Conservation (phyloP, 2,113 vertebrate genomes). For the Xenopus tropicalis region DNA sequence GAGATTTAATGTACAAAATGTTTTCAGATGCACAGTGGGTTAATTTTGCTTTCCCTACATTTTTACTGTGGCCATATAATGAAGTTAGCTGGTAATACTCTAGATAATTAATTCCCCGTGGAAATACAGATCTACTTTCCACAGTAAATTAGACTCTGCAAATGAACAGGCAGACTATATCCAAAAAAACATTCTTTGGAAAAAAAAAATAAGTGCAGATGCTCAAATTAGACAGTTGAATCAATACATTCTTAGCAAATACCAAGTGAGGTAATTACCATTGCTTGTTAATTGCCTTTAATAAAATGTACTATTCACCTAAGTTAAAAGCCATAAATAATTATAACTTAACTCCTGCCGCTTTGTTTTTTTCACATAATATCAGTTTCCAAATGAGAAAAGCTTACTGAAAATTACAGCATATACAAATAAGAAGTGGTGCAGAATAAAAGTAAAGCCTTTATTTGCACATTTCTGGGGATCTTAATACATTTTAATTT, state of each 20-base stretch:
- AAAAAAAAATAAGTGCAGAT: slow-evolving; percentile 49
- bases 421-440: background rate
- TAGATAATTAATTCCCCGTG: slow-evolving; percentile 20
- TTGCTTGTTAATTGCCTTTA: slow-evolving; percentile 51
- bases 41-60: no score
- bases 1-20: no score
- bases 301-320: slow-evolving; percentile 40
- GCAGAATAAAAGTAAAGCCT: background rate
- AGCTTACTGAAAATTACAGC: background rate
- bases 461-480: no score
- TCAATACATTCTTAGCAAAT: slow-evolving; percentile 50
- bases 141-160: slow-evolving; percentile 46
- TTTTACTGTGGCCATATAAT: slow-evolving; percentile 3
- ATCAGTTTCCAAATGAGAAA: background rate
- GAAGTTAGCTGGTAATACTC: slow-evolving; percentile 12
- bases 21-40: no score
- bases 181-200: slow-evolving; percentile 47
- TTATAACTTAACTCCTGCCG: slow-evolving; percentile 15
- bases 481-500: no score
- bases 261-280: slow-evolving; percentile 50
- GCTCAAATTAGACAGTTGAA: slow-evolving; percentile 48
- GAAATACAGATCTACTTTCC: slow-evolving; percentile 13
- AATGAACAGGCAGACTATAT: slow-evolving; percentile 30
- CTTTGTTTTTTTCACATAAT: background rate
- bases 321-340: slow-evolving; percentile 43